Evolutionary conservation across 2,797 vertebrate genomes (phyloP).

Genomic region (Schizopygopsis malacanthus): DNA sequence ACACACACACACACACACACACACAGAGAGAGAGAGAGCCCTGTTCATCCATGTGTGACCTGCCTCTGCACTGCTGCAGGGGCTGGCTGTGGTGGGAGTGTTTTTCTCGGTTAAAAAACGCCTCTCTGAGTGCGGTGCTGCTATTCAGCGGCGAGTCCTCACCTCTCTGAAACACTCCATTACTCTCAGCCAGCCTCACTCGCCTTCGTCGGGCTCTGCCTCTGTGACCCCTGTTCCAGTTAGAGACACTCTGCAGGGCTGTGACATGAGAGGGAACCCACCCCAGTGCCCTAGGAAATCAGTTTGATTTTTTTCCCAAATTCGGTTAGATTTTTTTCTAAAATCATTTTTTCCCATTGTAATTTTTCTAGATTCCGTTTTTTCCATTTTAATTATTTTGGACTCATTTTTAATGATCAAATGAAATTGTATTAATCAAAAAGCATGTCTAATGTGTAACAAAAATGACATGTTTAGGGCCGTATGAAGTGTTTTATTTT

Average conservation of each 20-base stretch:
- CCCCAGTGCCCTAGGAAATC: too few relatives aligned
- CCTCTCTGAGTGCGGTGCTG: slow-evolving; percentile 51
- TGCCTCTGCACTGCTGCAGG: slow-evolving; percentile 62
- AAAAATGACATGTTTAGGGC: too few relatives aligned
- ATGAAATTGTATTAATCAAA: too few relatives aligned
- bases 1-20: slow-evolving; percentile 37
- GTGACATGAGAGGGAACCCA: slow-evolving; percentile 36
- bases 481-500: too few relatives aligned
- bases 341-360: too few relatives aligned
- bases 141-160: slow-evolving; percentile 46
- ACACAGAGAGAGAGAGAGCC: neutral
- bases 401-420: too few relatives aligned
- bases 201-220: slow-evolving; percentile 30
- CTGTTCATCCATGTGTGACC: slow-evolving; percentile 61
- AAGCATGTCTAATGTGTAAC: too few relatives aligned
- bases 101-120: slow-evolving; percentile 48
- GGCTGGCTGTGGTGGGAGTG: slow-evolving; percentile 56
- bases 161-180: slow-evolving; percentile 54
- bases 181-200: slow-evolving; percentile 47
- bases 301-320: too few relatives aligned
- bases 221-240: slow-evolving; percentile 36
- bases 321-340: too few relatives aligned
- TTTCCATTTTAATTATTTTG: too few relatives aligned
- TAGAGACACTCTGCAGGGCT: slow-evolving; percentile 46
- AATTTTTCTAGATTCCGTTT: too few relatives aligned